phyloP scores from a whole-genome alignment of 1,140 invertebrate species.

The Nasonia vitripennis region DNA sequence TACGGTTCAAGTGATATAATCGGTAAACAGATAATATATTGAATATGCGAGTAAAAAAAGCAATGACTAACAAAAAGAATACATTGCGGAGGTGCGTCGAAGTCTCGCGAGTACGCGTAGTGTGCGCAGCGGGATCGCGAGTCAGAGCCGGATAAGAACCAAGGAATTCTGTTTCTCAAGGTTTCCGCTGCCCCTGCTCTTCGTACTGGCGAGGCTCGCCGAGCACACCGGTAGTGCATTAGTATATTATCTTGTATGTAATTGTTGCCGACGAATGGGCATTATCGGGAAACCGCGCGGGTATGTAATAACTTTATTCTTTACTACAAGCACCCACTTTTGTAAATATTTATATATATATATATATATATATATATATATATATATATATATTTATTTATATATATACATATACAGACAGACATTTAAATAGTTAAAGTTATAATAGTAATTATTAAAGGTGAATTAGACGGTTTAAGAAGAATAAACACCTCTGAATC shows the following conservation, averaged over 20 bases:
- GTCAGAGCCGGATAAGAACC: background rate
- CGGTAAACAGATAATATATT: constrained; percentile 69
- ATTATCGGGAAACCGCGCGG: constrained; percentile 70
- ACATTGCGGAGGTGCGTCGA: background rate
- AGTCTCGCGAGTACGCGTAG: constrained; percentile 1
- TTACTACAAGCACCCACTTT: constrained; percentile 57
- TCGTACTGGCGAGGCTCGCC: background rate
- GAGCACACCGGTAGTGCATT: constrained; percentile 46
- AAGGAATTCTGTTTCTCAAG: background rate
- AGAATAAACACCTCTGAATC: constrained; percentile 45
- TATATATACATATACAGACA: constrained; percentile 49
- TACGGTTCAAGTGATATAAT: constrained; percentile 67
- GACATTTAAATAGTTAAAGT: constrained; percentile 53
- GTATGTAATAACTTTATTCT: constrained; percentile 67
- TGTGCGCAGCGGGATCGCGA: no score
- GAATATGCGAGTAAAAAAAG: constrained; percentile 51
- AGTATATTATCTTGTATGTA: constrained; percentile 73
- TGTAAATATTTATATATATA: constrained; percentile 58
- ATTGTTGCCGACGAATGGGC: constrained; percentile 75
- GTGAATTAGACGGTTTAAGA: constrained; percentile 50
- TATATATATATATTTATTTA: constrained; percentile 48
- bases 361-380: constrained; percentile 52
- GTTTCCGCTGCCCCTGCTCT: background rate
- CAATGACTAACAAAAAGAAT: background rate
- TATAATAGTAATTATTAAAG: constrained; percentile 51